Evolutionary conservation across 2,113 vertebrate species (phyloP).

Genomic region (Nibea albiflora): DNA sequence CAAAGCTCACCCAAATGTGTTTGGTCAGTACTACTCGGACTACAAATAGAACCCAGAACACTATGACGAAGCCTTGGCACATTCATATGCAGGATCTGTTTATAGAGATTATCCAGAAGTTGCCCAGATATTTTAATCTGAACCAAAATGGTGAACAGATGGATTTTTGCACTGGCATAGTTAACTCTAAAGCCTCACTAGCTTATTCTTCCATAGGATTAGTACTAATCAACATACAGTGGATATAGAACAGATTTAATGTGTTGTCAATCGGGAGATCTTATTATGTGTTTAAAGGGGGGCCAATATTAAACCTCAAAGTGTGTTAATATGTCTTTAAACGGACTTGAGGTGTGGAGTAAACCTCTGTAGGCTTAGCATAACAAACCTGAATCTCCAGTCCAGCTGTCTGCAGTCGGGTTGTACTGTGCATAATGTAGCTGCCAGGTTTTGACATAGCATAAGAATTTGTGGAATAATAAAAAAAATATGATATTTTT

Average conservation of each 20-base stretch:
- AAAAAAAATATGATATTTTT: background rate
- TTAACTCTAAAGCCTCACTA: conserved; percentile 14
- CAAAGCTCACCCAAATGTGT: too few relatives aligned
- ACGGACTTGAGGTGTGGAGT: background rate
- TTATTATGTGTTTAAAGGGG: conserved; percentile 9
- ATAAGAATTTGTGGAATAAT: background rate
- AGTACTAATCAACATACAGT: conserved; percentile 33
- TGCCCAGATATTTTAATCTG: conserved; percentile 57
- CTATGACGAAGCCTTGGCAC: too few relatives aligned
- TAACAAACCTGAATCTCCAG: background rate
- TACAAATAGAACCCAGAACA: too few relatives aligned
- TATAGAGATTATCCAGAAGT: conserved; percentile 2
- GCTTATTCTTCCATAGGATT: conserved; percentile 37
- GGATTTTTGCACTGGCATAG: conserved; percentile 22
- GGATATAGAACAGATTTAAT: conserved; percentile 46
- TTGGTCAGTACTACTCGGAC: too few relatives aligned
- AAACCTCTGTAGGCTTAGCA: background rate
- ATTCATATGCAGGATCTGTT: too few relatives aligned
- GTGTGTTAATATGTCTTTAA: background rate
- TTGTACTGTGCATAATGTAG: conserved; percentile 14
- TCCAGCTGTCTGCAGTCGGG: background rate
- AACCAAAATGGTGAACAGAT: conserved; percentile 55
- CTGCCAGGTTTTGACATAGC: background rate
- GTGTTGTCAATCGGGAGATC: conserved; percentile 18
- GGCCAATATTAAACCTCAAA: background rate